These are phyloP conservation scores for Chymomyza amoena DNA, from an alignment of 2,888 invertebrate species.

Conservation along the genomic window DNA sequence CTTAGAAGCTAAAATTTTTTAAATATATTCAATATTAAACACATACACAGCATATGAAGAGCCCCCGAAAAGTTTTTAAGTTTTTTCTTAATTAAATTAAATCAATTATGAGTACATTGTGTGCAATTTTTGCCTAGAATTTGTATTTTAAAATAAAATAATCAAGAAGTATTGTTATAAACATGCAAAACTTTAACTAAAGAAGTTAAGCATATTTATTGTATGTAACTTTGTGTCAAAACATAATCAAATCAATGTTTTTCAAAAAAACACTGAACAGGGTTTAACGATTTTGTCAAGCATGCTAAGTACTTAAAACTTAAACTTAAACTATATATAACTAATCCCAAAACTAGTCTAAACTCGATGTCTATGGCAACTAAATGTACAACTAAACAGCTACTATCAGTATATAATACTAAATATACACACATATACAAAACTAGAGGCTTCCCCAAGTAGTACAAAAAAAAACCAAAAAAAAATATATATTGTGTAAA, in stretches of 20 bases:
- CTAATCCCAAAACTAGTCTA: conserved; percentile 10
- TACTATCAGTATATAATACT: conserved; percentile 60
- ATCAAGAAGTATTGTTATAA: conserved; percentile 33
- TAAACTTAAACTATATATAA: conserved; percentile 12
- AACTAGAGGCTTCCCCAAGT: conserved; percentile 70
- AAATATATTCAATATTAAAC: conserved; percentile 23
- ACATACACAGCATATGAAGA: conserved; percentile 28
- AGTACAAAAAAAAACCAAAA: conserved; percentile 51
- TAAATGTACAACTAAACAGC: conserved; percentile 42
- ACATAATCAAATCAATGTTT: conserved; percentile 45
- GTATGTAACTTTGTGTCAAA: conserved; percentile 12
- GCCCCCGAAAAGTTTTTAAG: conserved; percentile 18
- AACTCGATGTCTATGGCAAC: conserved; percentile 22
- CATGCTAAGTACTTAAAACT: conserved; percentile 30
- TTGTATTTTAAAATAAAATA: conserved; percentile 57
- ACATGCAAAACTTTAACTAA: conserved; percentile 47
- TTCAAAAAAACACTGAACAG: conserved; percentile 48
- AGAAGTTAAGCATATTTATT: conserved; percentile 8
- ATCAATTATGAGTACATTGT: conserved; percentile 39
- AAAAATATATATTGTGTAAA: neutral
- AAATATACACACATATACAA: conserved; percentile 35
- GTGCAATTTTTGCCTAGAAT: conserved; percentile 62
- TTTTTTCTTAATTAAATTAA: conserved; percentile 12
- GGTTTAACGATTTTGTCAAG: conserved; percentile 46
- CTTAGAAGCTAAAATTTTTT: conserved; percentile 31